Conservation (phyloP, 2,113 vertebrate species). For the Gopherus evgoodei region DNA sequence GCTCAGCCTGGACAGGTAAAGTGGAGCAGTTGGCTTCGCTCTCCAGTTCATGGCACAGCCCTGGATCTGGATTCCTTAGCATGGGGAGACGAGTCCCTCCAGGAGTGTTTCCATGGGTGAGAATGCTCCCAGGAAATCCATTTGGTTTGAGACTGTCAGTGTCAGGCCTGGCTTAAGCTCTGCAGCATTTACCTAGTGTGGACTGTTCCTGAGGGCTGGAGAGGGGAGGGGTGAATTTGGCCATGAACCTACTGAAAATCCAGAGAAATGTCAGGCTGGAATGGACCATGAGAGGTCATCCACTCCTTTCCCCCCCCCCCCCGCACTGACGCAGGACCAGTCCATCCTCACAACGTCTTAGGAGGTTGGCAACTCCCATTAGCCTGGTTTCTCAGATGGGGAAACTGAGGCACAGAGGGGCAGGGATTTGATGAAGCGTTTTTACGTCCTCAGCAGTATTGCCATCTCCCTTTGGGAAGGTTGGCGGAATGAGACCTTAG, state of each 20-base stretch:
- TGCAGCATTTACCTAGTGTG: neutral
- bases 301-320: accelerated
- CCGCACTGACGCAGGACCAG: neutral
- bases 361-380: neutral
- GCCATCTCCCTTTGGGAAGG: neutral
- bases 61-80: neutral
- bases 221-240: neutral
- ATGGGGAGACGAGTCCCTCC: no score
- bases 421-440: neutral
- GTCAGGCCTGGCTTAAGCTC: neutral
- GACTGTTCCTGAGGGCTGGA: neutral
- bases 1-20: neutral
- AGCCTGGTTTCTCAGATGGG: neutral
- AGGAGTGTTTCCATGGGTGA: neutral
- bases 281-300: neutral
- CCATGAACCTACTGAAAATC: neutral
- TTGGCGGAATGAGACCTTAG: neutral
- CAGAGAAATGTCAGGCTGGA: neutral
- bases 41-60: neutral
- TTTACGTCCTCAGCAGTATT: neutral
- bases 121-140: neutral
- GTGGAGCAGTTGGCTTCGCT: neutral
- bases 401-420: neutral
- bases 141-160: neutral
- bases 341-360: neutral